These are phyloP conservation scores for Lepidurus apus DNA, from an alignment of 1,140 invertebrate genomes.

Conservation along the genomic window DNA sequence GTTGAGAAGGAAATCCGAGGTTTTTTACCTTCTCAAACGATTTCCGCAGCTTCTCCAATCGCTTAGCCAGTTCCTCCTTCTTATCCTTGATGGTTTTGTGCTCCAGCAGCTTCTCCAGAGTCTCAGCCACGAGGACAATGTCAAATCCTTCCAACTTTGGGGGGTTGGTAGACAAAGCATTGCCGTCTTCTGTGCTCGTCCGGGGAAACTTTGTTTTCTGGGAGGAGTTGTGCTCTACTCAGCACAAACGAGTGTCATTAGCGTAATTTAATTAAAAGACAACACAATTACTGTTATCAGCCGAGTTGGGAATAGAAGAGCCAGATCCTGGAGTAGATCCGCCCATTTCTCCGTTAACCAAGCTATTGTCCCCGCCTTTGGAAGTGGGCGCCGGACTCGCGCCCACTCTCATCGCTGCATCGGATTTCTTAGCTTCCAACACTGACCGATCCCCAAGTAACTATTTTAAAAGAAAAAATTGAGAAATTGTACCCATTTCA, in stretches of 20 bases:
- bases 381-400: neutral
- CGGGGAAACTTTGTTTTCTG: neutral
- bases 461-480: neutral
- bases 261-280: neutral
- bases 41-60: conserved; percentile 72
- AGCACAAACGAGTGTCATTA: neutral
- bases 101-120: conserved; percentile 70
- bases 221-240: conserved; percentile 26
- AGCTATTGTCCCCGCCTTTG: conserved; percentile 35
- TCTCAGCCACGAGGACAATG: conserved; percentile 61
- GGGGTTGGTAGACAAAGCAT: conserved; percentile 37
- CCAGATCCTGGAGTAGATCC: neutral
- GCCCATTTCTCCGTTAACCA: conserved; percentile 23
- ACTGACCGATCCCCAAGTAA: neutral
- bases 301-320: conserved; percentile 19
- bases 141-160: conserved; percentile 44
- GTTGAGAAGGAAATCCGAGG: conserved; percentile 29
- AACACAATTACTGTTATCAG: conserved; percentile 23
- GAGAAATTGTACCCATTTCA: neutral
- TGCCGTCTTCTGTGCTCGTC: neutral
- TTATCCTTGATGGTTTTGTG: conserved; percentile 77
- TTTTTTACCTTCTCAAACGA: conserved; percentile 71
- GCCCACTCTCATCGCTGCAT: neutral
- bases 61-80: conserved; percentile 74
- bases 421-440: neutral